Conservation (phyloP, 2,888 invertebrate species). For the Sphaerophoria taeniata region DNA sequence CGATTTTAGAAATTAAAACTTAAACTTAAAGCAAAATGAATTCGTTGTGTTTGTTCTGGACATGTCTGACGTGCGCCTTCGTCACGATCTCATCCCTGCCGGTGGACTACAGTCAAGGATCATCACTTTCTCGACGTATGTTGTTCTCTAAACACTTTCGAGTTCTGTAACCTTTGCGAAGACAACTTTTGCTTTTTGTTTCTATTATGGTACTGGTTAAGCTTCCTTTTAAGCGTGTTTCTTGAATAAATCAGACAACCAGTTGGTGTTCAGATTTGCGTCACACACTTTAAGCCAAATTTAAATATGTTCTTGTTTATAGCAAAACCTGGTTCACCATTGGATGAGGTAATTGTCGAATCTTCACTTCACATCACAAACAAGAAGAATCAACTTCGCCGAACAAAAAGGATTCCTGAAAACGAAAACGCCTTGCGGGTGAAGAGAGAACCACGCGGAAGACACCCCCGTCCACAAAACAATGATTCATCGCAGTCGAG, state of each 20-base stretch:
- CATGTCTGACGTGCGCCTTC: constrained; percentile 6
- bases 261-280: constrained; percentile 5
- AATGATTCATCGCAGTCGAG: constrained; percentile 78
- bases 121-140: constrained; percentile 19
- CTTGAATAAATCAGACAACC: background rate
- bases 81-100: constrained; percentile 8
- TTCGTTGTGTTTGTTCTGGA: constrained; percentile 15
- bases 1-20: background rate
- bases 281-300: background rate
- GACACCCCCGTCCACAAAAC: constrained; percentile 31
- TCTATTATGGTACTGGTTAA: background rate
- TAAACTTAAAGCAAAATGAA: background rate
- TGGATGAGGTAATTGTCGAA: constrained; percentile 84
- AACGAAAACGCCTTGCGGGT: constrained; percentile 19
- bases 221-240: background rate
- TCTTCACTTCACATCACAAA: constrained; percentile 83
- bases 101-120: constrained; percentile 2
- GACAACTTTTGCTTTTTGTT: no score
- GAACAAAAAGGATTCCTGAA: constrained; percentile 40
- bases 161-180: no score
- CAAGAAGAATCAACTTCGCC: constrained; percentile 79
- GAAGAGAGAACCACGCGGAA: constrained; percentile 37
- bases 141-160: no score
- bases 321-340: constrained; percentile 78
- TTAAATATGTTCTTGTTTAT: constrained; percentile 17